Evolutionary conservation across 2,888 invertebrate genomes (phyloP).

Genomic region (Troglohyphantes excavatus): DNA sequence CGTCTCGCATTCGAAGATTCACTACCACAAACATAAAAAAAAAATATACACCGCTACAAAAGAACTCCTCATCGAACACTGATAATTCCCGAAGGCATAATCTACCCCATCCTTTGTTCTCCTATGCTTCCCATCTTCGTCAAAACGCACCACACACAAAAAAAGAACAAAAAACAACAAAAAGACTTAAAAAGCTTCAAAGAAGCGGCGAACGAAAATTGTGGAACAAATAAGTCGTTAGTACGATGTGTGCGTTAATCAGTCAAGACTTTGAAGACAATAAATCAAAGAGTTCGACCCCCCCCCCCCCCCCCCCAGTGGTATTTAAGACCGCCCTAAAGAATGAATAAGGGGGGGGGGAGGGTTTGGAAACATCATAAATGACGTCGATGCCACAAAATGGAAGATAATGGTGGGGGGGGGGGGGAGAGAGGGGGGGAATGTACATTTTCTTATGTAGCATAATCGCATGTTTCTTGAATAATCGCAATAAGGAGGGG

Average conservation of each 20-base stretch:
- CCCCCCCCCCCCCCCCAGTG: conserved; percentile 29
- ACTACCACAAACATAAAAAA: conserved; percentile 14
- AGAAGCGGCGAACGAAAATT: conserved; percentile 54
- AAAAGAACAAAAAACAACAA: not conserved
- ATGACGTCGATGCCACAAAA: conserved; percentile 57
- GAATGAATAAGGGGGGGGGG: conserved; percentile 8
- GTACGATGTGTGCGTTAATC: conserved; percentile 71
- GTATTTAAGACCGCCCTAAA: conserved; percentile 69
- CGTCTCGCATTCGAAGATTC: conserved; percentile 45
- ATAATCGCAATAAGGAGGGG: conserved; percentile 15
- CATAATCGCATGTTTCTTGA: conserved; percentile 72
- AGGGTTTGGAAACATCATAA: conserved; percentile 18
- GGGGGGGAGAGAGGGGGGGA: not conserved
- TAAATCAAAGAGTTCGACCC: conserved; percentile 61
- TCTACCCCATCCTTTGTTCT: conserved; percentile 61
- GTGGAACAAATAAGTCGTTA: conserved; percentile 74
- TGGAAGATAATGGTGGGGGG: conserved; percentile 38
- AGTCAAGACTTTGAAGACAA: conserved; percentile 66
- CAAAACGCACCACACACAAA: conserved; percentile 14
- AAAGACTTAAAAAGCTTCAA: not conserved
- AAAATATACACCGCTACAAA: conserved; percentile 31
- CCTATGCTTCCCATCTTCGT: conserved; percentile 31
- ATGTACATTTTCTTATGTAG: conserved; percentile 65
- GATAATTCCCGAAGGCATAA: conserved; percentile 64
- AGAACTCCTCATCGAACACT: conserved; percentile 28